Evolutionary conservation across 2,888 invertebrate genomes (phyloP), one percentile per base, ranked within the genome.

Genomic region (Cheilosia soror): DNA sequence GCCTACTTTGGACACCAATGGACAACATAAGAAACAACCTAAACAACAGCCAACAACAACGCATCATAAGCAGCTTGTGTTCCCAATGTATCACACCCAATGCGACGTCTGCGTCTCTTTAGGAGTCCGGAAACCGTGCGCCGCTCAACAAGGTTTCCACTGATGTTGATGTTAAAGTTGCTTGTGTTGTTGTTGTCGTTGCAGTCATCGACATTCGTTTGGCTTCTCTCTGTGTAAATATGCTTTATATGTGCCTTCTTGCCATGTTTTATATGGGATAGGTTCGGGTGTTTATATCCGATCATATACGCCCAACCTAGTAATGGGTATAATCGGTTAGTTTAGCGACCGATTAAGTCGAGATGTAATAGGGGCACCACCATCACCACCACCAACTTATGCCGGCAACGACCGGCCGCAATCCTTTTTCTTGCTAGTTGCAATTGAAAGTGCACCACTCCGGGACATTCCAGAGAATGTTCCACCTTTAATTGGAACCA

Each of bases 31-130:
- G 66, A 57, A 66, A 68, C 58, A 53, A 65, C 33, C 71, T 51
- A 33, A 60, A 53, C 53, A 47, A 53, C 71, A 66, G 29, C 31
- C 37, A 58, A 53, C 60, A 57, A 47, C 63, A 37, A 37, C 11
- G 37, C 65, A 55, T 11, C 68, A 68, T 76, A 80, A 77, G 85
- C 76, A 37, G 76, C 65, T 66, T 81, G 76, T 77, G 76, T 77
- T 81, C 72, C 72, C 71, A 76, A 84, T 79, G 83, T 75, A 80
- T 80, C 75, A 71, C 65, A 75, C 65, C 63, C 79, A 71, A 71
- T 71, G 57, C 42, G 63, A 69, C 47, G 68, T 37, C 25, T 69
- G 31, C 44, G 37, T 29, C 60, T 49, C 53, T 71, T 53, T 11
- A 47, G 40, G 40, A 66, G 68, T 79, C 78, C 83, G 83, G 85